phyloP scores from a whole-genome alignment of 2,888 invertebrate genomes.

The Aspidiotus destructor region DNA sequence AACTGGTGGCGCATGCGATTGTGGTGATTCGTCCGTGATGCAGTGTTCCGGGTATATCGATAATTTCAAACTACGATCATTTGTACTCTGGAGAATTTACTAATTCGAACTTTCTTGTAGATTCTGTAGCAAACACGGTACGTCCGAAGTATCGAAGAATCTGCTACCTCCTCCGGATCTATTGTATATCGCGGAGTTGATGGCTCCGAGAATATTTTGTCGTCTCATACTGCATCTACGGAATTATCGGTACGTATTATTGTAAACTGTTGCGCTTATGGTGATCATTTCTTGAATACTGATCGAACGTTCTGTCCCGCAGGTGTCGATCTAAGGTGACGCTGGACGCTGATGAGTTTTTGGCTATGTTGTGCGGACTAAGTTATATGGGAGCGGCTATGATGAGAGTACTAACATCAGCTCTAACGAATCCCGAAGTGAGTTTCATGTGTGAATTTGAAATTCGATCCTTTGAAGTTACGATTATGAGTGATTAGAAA shows the following conservation, averaged over 20 bases:
- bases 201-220: slow-evolving; percentile 87
- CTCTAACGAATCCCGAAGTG: slow-evolving; percentile 60
- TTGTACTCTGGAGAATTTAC: not conserved
- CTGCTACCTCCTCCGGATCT: slow-evolving; percentile 74
- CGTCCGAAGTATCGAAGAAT: slow-evolving; percentile 48
- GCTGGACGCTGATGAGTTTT: slow-evolving; percentile 55
- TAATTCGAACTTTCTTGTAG: slow-evolving; percentile 43
- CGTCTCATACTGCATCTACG: slow-evolving; percentile 83
- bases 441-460: too few relatives aligned
- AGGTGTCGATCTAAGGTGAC: not conserved
- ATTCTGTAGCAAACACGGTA: slow-evolving; percentile 88
- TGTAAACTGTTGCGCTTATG: not conserved
- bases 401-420: slow-evolving; percentile 84
- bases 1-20: slow-evolving; percentile 97
- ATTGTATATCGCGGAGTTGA: slow-evolving; percentile 81
- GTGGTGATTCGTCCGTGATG: slow-evolving; percentile 95
- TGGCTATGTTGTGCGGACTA: slow-evolving; percentile 83
- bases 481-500: too few relatives aligned
- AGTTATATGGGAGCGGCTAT: slow-evolving; percentile 95
- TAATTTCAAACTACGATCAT: not conserved
- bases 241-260: slow-evolving; percentile 44
- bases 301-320: not conserved
- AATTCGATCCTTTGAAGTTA: too few relatives aligned
- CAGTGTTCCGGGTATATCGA: slow-evolving; percentile 66
- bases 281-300: too few relatives aligned